These are phyloP conservation scores for Diploscapter pachys DNA, from an alignment of 1,140 invertebrate genomes.

Conservation along the genomic window DNA sequence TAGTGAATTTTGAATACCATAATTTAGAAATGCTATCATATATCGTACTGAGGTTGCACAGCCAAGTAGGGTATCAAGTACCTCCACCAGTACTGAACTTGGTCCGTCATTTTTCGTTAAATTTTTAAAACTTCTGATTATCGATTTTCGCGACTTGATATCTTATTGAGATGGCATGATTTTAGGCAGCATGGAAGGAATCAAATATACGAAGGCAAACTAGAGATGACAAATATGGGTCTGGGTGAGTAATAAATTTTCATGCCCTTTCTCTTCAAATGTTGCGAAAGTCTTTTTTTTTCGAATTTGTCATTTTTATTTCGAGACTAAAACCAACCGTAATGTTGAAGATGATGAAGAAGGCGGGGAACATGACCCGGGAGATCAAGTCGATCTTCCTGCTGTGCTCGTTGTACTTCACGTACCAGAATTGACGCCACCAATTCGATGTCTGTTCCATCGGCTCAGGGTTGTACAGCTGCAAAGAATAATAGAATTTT, in stretches of 20 bases:
- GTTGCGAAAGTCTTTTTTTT: too few relatives aligned
- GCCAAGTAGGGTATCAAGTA: conserved; percentile 51
- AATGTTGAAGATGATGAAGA: conserved; percentile 52
- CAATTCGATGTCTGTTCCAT: conserved; percentile 3
- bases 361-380: conserved; percentile 49
- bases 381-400: conserved; percentile 53
- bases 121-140: not conserved
- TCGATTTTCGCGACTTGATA: too few relatives aligned
- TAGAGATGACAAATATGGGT: too few relatives aligned
- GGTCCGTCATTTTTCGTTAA: not conserved
- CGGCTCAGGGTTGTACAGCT: not conserved
- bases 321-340: conserved; percentile 34
- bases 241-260: too few relatives aligned
- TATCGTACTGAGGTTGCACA: conserved; percentile 19
- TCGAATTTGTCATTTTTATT: not conserved
- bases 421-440: conserved; percentile 27
- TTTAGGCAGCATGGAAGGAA: too few relatives aligned
- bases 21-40: too few relatives aligned
- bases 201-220: too few relatives aligned
- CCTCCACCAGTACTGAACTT: conserved; percentile 52
- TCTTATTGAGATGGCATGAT: too few relatives aligned
- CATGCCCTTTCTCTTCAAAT: too few relatives aligned
- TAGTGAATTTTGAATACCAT: too few relatives aligned
- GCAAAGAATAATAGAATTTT: not conserved
- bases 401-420: conserved; percentile 50